A percentile compares a stretch with the other conserved stretches of the same genome.
phyloP scores from a whole-genome alignment of 2,113 vertebrate species.

The Oncorhynchus keta region DNA sequence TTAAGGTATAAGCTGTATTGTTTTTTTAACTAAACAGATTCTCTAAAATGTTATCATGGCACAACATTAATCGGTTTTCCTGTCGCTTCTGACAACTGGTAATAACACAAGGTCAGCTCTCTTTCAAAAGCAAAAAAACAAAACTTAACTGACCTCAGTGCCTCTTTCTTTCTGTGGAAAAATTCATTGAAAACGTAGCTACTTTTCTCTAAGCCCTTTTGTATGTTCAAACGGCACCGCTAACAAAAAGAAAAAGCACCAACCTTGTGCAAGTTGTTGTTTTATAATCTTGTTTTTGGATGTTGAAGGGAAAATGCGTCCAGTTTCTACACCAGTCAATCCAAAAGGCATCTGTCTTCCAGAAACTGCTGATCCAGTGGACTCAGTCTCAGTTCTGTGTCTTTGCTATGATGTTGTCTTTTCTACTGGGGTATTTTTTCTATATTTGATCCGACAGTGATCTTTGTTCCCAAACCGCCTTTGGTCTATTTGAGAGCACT shows the following conservation, averaged over 20 bases:
- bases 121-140: constrained; percentile 54
- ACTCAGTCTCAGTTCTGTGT: neutral
- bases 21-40: constrained; percentile 16
- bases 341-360: constrained; percentile 48
- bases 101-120: constrained; percentile 24
- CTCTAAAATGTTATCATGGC: constrained; percentile 29
- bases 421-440: constrained; percentile 16
- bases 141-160: constrained; percentile 78
- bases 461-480: neutral
- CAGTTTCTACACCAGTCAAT: constrained; percentile 30
- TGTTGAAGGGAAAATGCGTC: constrained; percentile 68
- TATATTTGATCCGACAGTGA: neutral
- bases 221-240: constrained; percentile 8
- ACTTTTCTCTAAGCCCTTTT: constrained; percentile 40
- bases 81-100: constrained; percentile 54
- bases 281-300: constrained; percentile 52
- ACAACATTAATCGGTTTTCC: constrained; percentile 35
- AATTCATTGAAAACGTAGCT: constrained; percentile 52
- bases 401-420: constrained; percentile 23
- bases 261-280: constrained; percentile 47
- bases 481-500: neutral
- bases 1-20: constrained; percentile 57
- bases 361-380: constrained; percentile 21
- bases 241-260: constrained; percentile 34
- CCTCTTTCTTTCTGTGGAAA: constrained; percentile 71